These are phyloP conservation scores for Aegithalos caudatus DNA, from an alignment of 2,113 vertebrate species.

Conservation along the genomic window DNA sequence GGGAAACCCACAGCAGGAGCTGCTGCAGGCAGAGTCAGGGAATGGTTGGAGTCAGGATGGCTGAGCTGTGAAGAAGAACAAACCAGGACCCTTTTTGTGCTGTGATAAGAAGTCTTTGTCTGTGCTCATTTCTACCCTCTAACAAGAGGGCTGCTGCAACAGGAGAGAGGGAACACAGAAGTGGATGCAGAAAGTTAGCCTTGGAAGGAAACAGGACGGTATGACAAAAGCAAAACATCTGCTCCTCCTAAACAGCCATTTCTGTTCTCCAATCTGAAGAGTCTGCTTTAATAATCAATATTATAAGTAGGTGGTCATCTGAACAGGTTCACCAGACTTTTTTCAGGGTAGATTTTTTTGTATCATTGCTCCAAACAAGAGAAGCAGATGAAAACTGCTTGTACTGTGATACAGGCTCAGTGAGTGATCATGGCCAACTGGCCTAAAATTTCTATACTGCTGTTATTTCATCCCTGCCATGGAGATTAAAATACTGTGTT, in stretches of 20 bases:
- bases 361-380: neutral
- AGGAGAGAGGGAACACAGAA: neutral
- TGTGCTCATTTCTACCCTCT: neutral
- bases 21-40: neutral
- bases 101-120: neutral
- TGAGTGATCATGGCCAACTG: neutral
- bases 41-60: neutral
- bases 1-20: neutral
- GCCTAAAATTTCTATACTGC: neutral
- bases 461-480: neutral
- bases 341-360: neutral
- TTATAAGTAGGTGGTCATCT: neutral
- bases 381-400: neutral
- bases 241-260: neutral
- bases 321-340: neutral
- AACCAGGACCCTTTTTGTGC: neutral
- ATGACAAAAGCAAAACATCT: neutral
- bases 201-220: neutral
- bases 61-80: neutral
- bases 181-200: neutral
- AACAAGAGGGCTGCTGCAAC: neutral
- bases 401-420: neutral
- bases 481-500: neutral
- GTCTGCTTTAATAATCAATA: neutral
- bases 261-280: neutral